A percentile compares a stretch with the other conserved stretches of the same genome.
Evolutionary conservation across 2,888 invertebrate species (phyloP).

Genomic region (Pollenia amentaria): DNA sequence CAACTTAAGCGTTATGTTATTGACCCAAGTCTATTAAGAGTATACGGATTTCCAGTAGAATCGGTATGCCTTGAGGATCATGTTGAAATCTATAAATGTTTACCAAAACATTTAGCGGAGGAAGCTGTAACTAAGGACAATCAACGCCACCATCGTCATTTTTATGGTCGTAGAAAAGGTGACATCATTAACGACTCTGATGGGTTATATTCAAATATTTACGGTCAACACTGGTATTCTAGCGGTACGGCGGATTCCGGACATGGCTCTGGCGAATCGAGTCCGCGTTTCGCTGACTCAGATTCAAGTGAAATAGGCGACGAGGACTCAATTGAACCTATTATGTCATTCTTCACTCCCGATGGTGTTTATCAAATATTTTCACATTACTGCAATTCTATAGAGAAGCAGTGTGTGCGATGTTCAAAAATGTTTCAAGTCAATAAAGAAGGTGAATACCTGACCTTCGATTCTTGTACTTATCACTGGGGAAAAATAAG

Average conservation of each 20-base stretch:
- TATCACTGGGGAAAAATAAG: constrained; percentile 96
- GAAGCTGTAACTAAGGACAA: constrained; percentile 66
- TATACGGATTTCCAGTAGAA: constrained; percentile 90
- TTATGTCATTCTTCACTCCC: constrained; percentile 81
- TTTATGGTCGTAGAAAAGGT: constrained; percentile 61
- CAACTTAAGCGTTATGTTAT: constrained; percentile 88
- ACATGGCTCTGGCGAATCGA: constrained; percentile 85
- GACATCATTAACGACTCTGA: constrained; percentile 80
- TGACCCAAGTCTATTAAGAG: constrained; percentile 87
- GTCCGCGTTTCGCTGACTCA: constrained; percentile 85
- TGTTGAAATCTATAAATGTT: constrained; percentile 88
- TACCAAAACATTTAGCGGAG: constrained; percentile 84
- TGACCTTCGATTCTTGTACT: constrained; percentile 90
- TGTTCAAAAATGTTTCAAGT: constrained; percentile 91
- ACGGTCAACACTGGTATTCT: constrained; percentile 51
- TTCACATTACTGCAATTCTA: constrained; percentile 78
- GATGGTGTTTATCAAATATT: constrained; percentile 76
- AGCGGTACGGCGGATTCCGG: constrained; percentile 85
- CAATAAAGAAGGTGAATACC: constrained; percentile 89
- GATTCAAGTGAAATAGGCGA: constrained; percentile 82
- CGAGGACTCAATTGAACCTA: constrained; percentile 76
- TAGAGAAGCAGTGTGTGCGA: constrained; percentile 88
- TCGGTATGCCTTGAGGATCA: constrained; percentile 87
- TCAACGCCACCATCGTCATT: constrained; percentile 72
- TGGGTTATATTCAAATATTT: constrained; percentile 76